phyloP scores from a whole-genome alignment of 2,888 invertebrate genomes.

The Microplitis deprimator region DNA sequence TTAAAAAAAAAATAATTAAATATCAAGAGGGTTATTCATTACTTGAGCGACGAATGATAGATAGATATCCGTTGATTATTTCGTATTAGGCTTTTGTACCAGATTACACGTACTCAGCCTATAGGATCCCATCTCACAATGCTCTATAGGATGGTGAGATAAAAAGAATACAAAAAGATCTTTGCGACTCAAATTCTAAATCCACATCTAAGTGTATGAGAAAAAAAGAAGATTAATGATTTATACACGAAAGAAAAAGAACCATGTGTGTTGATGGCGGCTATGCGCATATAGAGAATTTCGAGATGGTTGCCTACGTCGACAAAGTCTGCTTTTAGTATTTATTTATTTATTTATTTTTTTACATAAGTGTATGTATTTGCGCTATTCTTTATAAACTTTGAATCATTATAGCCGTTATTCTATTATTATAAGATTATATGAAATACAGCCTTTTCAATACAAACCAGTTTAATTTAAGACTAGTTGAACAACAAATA shows the following conservation, averaged over 20 bases:
- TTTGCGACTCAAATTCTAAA: constrained; percentile 67
- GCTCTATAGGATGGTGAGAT: constrained; percentile 26
- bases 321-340: constrained; percentile 26
- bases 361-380: background rate
- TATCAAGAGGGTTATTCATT: background rate
- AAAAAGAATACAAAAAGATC: constrained; percentile 57
- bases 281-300: constrained; percentile 28
- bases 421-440: background rate
- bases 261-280: constrained; percentile 46
- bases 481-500: too few species aligned
- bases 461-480: too few species aligned
- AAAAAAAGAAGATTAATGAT: constrained; percentile 72
- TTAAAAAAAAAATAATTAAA: background rate
- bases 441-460: background rate
- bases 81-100: background rate
- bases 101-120: background rate
- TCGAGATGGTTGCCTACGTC: background rate
- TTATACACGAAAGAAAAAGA: constrained; percentile 66
- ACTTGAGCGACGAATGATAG: background rate
- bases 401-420: background rate
- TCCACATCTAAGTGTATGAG: constrained; percentile 71
- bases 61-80: background rate
- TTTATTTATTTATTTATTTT: constrained; percentile 27
- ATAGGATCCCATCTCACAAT: background rate
- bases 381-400: background rate